These are phyloP conservation scores for Siniperca chuatsi DNA, from an alignment of 2,113 vertebrate species.

Conservation along the genomic window DNA sequence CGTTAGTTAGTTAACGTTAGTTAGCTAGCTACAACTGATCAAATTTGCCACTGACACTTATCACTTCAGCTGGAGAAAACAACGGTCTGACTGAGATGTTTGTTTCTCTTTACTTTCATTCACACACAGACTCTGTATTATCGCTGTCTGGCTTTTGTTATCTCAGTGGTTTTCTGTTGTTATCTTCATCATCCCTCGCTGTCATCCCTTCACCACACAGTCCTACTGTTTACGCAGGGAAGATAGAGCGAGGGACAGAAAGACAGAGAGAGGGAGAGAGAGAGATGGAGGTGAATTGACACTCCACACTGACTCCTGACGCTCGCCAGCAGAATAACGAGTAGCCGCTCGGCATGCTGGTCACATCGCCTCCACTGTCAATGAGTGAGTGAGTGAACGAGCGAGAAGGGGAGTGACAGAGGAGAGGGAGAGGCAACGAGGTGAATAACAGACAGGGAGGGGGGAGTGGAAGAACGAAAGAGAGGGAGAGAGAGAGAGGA, in stretches of 20 bases:
- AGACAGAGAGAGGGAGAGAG: slow-evolving; percentile 33
- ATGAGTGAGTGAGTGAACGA: slow-evolving; percentile 67
- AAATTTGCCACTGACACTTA: no score
- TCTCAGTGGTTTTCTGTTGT: slow-evolving; percentile 37
- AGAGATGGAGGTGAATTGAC: slow-evolving; percentile 65
- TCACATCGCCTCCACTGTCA: slow-evolving; percentile 76
- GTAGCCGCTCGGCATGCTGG: slow-evolving; percentile 75
- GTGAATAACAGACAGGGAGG: slow-evolving; percentile 53
- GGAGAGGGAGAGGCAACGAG: slow-evolving; percentile 39
- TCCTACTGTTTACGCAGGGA: slow-evolving; percentile 19
- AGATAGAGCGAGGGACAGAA: background rate
- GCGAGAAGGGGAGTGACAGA: slow-evolving; percentile 33
- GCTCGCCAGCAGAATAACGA: slow-evolving; percentile 74
- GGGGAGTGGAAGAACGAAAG: background rate
- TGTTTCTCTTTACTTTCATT: background rate
- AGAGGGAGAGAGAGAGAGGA: slow-evolving; percentile 5
- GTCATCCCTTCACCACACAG: slow-evolving; percentile 11
- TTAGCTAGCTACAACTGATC: no score
- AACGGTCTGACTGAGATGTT: no score
- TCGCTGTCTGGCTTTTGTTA: slow-evolving; percentile 11
- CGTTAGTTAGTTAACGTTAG: no score
- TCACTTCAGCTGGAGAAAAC: no score
- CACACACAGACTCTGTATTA: background rate
- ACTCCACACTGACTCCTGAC: slow-evolving; percentile 70
- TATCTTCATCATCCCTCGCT: slow-evolving; percentile 31